Base-by-base conservation (phyloP, 2,888 invertebrate species). In the Calameuta idolon region DNA sequence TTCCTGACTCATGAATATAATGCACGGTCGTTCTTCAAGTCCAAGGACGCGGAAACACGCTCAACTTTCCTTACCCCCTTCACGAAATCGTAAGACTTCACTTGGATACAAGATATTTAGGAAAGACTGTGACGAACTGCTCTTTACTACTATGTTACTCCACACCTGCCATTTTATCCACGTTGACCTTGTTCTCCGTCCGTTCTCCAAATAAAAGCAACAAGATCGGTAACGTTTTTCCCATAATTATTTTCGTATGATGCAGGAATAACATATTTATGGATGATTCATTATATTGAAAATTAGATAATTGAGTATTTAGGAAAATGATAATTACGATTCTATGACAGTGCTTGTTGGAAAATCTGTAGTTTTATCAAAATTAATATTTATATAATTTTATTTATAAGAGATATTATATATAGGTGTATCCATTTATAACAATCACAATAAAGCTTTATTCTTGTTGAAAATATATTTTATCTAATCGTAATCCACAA, bases 171-270 rank as follows among this genome's bases (percentile, higher is more conserved):
- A 87, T 87, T 87, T 86, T 86, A 86, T 82, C 85, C 82, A 83
- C 69, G 82, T 80, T 86, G 87, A 88, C 87, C 88, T 88, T 88
- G 88, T 86, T 87, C 84, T 81, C 83, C 82, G 80, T 83, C 83
- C 85, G 85, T 88, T 88, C 86, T 86, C 85, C 85, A 85, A 87
- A 88, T 83, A 86, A 86, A 85, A 88, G 83, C 85, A 87, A 87
- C 80, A 82, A 78, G 82, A 82, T 80, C 80, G 80, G 81, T 73
- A 55, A 55, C 9, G 55, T 23, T 55, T 55, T 55, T 55, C 55
- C 23, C 55, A 55, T 23, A 23, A 15, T 55, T 55, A 55, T 55
- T 55, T 55, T 23, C 55, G 9, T 55, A 9, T 5, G 1, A 55
- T 55, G 23, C 9, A 23, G 55, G 23, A 55, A 55, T 55, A 55